Conservation (phyloP, 2,113 vertebrate species). For the Nanorana parkeri region DNA sequence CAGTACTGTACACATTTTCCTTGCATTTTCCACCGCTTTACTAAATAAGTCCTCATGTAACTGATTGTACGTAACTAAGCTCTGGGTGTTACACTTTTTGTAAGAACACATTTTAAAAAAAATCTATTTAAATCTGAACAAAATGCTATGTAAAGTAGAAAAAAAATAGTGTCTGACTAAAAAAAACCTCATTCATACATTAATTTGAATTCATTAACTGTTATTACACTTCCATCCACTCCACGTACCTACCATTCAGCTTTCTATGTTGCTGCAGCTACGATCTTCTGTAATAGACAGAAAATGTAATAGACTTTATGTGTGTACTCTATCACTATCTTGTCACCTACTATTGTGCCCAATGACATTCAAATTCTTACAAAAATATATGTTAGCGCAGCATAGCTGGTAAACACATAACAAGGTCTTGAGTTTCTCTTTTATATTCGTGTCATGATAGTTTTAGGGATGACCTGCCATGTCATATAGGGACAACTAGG, state of each 20-base stretch:
- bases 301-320: not conserved
- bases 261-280: not conserved
- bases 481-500: not conserved
- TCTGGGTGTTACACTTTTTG: no score
- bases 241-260: not conserved
- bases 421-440: not conserved
- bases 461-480: not conserved
- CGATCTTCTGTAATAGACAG: not conserved
- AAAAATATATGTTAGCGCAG: not conserved
- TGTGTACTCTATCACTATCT: not conserved
- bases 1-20: no score
- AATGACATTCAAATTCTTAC: not conserved
- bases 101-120: no score
- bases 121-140: no score
- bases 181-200: no score
- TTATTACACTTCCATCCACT: not conserved
- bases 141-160: no score
- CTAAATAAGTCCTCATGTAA: no score
- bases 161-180: no score
- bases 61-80: no score
- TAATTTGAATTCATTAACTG: no score
- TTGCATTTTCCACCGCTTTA: no score
- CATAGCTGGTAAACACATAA: not conserved
- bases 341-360: slow-evolving; percentile 2
- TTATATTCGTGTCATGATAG: not conserved